Conservation (phyloP, 2,888 invertebrate genomes). For the Plagiodera versicolora region DNA sequence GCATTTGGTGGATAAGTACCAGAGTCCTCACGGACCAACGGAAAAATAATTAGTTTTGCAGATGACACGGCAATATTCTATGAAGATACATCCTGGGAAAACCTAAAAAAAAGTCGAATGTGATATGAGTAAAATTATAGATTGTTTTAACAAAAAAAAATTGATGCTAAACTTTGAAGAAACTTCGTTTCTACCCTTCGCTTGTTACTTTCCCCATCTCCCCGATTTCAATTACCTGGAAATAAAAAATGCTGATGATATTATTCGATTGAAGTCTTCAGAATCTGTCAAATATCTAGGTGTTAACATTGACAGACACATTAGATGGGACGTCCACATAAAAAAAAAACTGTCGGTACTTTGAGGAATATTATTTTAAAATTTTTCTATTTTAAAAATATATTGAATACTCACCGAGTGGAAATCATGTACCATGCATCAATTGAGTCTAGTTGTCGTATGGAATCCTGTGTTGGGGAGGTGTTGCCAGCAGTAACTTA, state of each 20-base stretch:
- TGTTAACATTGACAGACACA: conserved; percentile 5
- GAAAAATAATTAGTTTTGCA: background rate
- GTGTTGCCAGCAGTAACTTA: background rate
- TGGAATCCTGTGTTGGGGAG: conserved; percentile 1
- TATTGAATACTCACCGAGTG: background rate
- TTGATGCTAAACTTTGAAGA: no score
- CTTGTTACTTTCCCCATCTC: conserved; percentile 4
- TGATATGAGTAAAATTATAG: background rate
- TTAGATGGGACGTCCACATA: conserved; percentile 1
- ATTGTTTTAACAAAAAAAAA: background rate
- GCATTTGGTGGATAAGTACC: no score
- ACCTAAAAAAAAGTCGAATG: background rate
- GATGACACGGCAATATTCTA: background rate
- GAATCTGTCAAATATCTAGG: conserved; percentile 2
- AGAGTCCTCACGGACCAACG: background rate
- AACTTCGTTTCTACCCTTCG: conserved; percentile 2
- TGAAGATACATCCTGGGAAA: background rate
- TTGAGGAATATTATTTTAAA: conserved; percentile 2
- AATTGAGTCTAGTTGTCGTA: background rate
- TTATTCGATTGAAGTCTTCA: conserved; percentile 1
- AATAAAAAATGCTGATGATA: background rate
- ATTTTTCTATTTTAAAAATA: background rate
- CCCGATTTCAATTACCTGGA: conserved; percentile 2
- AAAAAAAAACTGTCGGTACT: background rate
- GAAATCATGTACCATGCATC: background rate